Evolutionary conservation across 2,113 vertebrate species (phyloP), one percentile per base, ranked within the genome.

Genomic region (Sorex araneus): DNA sequence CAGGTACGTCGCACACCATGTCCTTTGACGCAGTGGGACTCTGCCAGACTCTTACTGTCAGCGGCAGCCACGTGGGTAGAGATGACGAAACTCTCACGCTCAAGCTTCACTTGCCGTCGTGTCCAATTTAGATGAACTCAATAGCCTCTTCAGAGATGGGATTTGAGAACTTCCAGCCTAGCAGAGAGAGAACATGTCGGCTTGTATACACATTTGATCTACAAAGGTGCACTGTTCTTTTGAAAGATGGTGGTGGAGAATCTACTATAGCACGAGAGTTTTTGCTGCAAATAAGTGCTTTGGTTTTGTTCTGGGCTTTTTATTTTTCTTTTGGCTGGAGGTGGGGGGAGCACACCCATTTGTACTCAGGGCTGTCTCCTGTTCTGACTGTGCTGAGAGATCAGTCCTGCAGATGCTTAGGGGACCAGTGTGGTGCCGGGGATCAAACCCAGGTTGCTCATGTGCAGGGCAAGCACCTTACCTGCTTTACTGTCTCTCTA

Each of bases 41-140:
- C 10, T 89, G 10, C 23, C 43, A 69, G 16, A 11, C 54, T 23
- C 43, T 25, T 71, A n/a, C 54, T 89, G 21, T 34, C 78, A 86
- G 60, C 50, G 36, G 25, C 19, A 60, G 71, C 12, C 27, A 89
- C 73, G 18, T 69, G 86, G 89, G 57, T 71, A 40, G 50, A 91
- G 28, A 77, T 10, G 23, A 91, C 12, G 19, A 86, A 75, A 43
- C 30, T 60, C 57, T 5, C 60, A 73, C 47, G 34, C 63, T 66
- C 76, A 45, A 87, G 34, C 7, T 92, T 94, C 45, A 77, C 63
- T 92, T 94, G 89, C 30, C 84, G 13, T 34, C 40, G 73, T 43
- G 54, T 67, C 18, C 54, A 90, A 60, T 70, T 45, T 81, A 64
- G 69, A 84, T 74, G 32, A 30, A 70, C 47, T 70, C 15, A 92